A percentile compares a stretch with the other conserved stretches of the same genome.
Evolutionary conservation across 1,140 invertebrate genomes (phyloP).

Genomic region (Stratiolaelaps scimitus): DNA sequence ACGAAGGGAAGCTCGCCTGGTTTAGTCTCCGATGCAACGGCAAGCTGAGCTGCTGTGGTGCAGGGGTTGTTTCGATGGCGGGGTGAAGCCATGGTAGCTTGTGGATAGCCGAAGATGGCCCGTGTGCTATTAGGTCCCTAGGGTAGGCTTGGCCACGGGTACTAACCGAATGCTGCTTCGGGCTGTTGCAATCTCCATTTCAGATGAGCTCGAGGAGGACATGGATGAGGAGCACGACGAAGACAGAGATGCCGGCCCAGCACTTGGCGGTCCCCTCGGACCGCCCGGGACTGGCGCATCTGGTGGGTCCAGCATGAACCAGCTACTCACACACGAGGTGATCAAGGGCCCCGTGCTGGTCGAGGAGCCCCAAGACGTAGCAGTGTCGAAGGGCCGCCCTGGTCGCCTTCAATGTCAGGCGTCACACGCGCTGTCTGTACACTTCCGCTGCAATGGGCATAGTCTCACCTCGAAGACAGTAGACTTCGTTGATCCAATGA

Average conservation of each 20-base stretch:
- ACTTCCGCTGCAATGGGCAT: conserved; percentile 27
- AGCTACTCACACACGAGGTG: conserved; percentile 21
- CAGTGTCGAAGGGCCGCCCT: conserved; percentile 12
- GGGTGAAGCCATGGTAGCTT: too few species aligned
- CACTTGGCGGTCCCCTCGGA: background rate
- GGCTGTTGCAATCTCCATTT: conserved; percentile 20
- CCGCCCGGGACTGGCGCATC: background rate
- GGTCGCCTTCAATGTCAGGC: conserved; percentile 23
- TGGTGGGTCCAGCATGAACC: background rate
- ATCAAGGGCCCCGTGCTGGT: conserved; percentile 26
- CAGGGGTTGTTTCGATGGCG: too few species aligned
- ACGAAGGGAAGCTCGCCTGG: too few species aligned
- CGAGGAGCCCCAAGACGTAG: conserved; percentile 23
- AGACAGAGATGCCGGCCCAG: background rate
- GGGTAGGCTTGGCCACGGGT: too few species aligned
- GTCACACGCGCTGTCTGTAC: conserved; percentile 7
- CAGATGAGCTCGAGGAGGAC: conserved; percentile 27
- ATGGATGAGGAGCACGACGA: conserved; percentile 17
- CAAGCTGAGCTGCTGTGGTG: too few species aligned
- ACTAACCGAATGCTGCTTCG: too few species aligned
- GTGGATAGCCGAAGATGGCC: too few species aligned
- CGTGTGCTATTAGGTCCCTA: too few species aligned
- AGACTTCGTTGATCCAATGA: conserved; percentile 23
- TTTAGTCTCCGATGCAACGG: too few species aligned
- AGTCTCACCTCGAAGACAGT: conserved; percentile 18